Conservation (phyloP, 2,888 invertebrate genomes). For the Epinotia bilunana region DNA sequence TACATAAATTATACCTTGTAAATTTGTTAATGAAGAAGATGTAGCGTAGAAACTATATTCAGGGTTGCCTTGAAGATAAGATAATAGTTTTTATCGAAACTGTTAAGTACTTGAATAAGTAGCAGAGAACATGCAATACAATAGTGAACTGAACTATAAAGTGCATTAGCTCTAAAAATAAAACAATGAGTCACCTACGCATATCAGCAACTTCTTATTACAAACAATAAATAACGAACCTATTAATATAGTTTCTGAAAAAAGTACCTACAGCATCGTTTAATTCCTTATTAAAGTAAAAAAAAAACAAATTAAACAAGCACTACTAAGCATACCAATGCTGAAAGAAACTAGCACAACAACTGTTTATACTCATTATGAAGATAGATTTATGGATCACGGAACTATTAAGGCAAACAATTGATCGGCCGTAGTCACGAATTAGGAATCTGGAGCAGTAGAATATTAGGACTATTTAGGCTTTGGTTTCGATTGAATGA, state of each 20-base stretch:
- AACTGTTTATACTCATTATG: slow-evolving; percentile 34
- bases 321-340: slow-evolving; percentile 7
- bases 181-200: not conserved
- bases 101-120: not conserved
- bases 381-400: slow-evolving; percentile 42
- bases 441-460: slow-evolving; percentile 35
- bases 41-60: not conserved
- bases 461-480: slow-evolving; percentile 10
- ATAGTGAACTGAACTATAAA: slow-evolving; percentile 16
- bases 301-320: not conserved
- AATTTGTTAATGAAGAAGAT: not conserved
- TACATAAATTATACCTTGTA: not conserved
- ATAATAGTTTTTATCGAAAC: slow-evolving; percentile 11
- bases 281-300: not conserved
- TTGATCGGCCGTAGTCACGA: slow-evolving; percentile 43
- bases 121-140: not conserved
- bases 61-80: slow-evolving; percentile 14
- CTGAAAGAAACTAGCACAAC: slow-evolving; percentile 28
- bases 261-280: not conserved
- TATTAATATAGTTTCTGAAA: not conserved
- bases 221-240: not conserved
- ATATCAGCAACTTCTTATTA: slow-evolving; percentile 5
- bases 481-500: not conserved
- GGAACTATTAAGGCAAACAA: slow-evolving; percentile 37
- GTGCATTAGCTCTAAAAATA: slow-evolving; percentile 12